Conservation (phyloP, 2,888 invertebrate genomes). For the Xylocampa areola region DNA sequence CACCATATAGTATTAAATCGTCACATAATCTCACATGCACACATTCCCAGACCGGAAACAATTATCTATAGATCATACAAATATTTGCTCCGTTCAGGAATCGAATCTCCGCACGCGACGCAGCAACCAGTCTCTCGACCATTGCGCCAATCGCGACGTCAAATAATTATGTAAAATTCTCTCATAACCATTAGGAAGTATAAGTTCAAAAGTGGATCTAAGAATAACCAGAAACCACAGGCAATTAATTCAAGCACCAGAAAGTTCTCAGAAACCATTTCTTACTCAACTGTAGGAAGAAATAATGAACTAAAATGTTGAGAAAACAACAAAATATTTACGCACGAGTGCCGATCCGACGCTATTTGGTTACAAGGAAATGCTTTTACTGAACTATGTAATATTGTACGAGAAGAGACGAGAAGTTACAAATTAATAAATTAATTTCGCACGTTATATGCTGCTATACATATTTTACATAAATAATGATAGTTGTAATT, state of each 20-base stretch:
- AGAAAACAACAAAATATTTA: conserved; percentile 8
- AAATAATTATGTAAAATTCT: no score
- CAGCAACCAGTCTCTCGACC: no score
- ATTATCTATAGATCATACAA: no score
- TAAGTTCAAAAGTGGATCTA: no score
- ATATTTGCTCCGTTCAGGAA: no score
- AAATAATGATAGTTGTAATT: conserved; percentile 25
- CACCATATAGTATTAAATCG: no score
- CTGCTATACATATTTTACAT: conserved; percentile 17
- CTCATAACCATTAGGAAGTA: no score
- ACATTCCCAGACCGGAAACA: no score
- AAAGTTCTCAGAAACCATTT: conserved; percentile 10
- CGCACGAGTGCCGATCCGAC: conserved; percentile 2
- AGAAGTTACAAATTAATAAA: conserved; percentile 16
- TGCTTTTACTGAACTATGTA: conserved; percentile 12
- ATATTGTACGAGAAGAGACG: conserved; percentile 13
- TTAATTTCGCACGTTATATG: conserved; percentile 12
- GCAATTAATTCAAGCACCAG: background rate
- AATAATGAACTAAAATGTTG: background rate
- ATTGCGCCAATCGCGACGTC: no score
- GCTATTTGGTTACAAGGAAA: conserved; percentile 22
- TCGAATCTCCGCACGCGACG: no score
- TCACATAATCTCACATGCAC: no score
- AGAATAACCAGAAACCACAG: no score
- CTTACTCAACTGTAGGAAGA: conserved; percentile 12